phyloP scores from a whole-genome alignment of 1,140 invertebrate genomes.

The Rhysida immarginata region DNA sequence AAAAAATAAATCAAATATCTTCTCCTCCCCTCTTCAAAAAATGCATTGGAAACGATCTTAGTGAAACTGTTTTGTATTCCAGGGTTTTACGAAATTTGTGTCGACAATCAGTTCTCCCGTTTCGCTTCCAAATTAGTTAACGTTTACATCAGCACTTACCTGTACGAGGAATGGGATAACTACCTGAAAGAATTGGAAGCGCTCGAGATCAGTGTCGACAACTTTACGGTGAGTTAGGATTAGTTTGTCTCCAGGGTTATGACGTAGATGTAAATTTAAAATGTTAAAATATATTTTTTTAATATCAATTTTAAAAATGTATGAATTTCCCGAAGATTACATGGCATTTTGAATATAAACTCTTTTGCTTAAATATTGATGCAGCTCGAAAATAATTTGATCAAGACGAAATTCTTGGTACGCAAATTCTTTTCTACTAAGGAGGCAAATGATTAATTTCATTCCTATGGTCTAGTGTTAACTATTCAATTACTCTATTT shows the following conservation, averaged over 20 bases:
- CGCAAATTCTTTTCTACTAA: not conserved
- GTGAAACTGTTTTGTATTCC: conserved; percentile 16
- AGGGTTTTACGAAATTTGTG: conserved; percentile 66
- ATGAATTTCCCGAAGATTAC: not conserved
- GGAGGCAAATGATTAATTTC: too few relatives aligned
- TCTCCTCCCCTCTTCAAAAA: too few relatives aligned
- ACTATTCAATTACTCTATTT: too few relatives aligned
- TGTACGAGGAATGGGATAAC: conserved; percentile 86
- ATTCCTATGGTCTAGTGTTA: too few relatives aligned
- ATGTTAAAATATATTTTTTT: conserved; percentile 4
- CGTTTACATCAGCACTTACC: conserved; percentile 80
- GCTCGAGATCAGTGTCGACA: conserved; percentile 68
- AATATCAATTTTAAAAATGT: not conserved
- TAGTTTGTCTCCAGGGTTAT: too few relatives aligned
- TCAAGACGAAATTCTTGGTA: too few relatives aligned
- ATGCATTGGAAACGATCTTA: too few relatives aligned
- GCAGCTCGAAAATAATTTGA: not conserved
- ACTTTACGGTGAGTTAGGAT: conserved; percentile 50
- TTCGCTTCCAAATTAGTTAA: conserved; percentile 86
- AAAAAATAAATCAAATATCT: too few relatives aligned
- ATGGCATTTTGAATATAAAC: not conserved
- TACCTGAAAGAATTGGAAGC: conserved; percentile 78
- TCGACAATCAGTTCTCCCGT: conserved; percentile 86
- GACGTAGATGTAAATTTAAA: too few relatives aligned
- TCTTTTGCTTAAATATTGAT: not conserved